Evolutionary conservation across 2,888 invertebrate genomes (phyloP).

Genomic region (Apodemia zela): DNA sequence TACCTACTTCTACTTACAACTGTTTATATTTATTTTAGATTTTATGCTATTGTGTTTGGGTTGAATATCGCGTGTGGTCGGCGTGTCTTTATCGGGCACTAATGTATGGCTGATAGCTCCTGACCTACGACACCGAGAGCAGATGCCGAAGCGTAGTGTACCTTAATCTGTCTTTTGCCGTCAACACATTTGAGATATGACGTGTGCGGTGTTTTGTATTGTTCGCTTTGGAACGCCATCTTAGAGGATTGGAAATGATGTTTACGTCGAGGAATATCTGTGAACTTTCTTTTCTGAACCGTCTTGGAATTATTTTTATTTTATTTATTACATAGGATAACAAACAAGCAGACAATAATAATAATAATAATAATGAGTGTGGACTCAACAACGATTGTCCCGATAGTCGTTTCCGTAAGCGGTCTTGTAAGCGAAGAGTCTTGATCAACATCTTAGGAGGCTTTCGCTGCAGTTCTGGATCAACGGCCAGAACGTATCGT

Average conservation of each 20-base stretch:
- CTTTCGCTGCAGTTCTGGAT: too few species aligned
- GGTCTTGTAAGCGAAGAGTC: too few species aligned
- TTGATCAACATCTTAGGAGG: too few species aligned
- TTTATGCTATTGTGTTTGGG: neutral
- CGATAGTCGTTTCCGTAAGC: too few species aligned
- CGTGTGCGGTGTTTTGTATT: conserved; percentile 7
- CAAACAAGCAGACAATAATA: too few species aligned
- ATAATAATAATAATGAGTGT: too few species aligned
- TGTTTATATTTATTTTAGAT: neutral
- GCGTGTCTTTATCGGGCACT: conserved; percentile 24
- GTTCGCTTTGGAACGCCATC: neutral
- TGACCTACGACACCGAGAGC: conserved; percentile 32
- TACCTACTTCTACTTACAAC: conserved; percentile 16
- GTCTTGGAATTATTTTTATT: too few species aligned
- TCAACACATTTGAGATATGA: conserved; percentile 15
- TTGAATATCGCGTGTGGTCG: neutral
- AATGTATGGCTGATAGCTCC: conserved; percentile 30
- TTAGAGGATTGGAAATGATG: neutral
- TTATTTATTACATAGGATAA: too few species aligned
- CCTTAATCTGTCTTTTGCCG: conserved; percentile 23
- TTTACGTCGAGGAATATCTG: too few species aligned
- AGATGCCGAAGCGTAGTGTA: conserved; percentile 27
- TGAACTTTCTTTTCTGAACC: too few species aligned
- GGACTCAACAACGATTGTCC: too few species aligned
- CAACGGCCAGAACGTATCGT: too few species aligned